A percentile compares a stretch with the other conserved stretches of the same genome.
phyloP scores from a whole-genome alignment of 2,113 vertebrate genomes.

The Semnornis frantzii region DNA sequence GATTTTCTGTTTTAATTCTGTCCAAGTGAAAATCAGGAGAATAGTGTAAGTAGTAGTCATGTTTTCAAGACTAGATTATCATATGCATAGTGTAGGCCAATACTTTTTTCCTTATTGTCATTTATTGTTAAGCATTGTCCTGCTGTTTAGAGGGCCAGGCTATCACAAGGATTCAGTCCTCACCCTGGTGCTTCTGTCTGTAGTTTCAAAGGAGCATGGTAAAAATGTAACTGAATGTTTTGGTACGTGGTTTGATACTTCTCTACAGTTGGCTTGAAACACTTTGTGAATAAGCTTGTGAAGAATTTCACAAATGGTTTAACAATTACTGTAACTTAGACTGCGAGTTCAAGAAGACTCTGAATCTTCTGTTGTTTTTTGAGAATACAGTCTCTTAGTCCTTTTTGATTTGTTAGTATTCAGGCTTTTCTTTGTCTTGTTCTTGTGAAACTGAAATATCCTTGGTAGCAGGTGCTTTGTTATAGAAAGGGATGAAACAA shows the following conservation, averaged over 20 bases:
- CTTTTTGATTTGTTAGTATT: neutral
- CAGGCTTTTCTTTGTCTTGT: neutral
- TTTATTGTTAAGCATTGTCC: neutral
- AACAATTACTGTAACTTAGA: neutral
- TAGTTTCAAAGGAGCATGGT: neutral
- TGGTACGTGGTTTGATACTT: neutral
- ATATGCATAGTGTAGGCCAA: accelerated
- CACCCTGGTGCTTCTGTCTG: neutral
- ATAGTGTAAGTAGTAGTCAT: neutral
- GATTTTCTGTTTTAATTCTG: neutral
- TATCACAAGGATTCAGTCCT: neutral
- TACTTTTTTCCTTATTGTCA: neutral
- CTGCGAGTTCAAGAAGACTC: neutral
- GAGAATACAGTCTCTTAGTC: neutral
- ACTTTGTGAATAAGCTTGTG: neutral
- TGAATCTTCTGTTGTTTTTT: neutral
- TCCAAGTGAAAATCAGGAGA: neutral
- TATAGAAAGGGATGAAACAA: neutral
- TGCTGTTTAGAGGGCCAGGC: neutral
- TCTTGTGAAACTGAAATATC: neutral
- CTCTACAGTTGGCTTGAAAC: neutral
- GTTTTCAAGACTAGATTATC: neutral
- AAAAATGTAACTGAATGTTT: neutral
- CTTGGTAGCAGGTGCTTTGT: neutral
- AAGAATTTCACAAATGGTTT: neutral